These are phyloP conservation scores for Ascaphus truei DNA, from an alignment of 2,113 vertebrate genomes.

Conservation along the genomic window DNA sequence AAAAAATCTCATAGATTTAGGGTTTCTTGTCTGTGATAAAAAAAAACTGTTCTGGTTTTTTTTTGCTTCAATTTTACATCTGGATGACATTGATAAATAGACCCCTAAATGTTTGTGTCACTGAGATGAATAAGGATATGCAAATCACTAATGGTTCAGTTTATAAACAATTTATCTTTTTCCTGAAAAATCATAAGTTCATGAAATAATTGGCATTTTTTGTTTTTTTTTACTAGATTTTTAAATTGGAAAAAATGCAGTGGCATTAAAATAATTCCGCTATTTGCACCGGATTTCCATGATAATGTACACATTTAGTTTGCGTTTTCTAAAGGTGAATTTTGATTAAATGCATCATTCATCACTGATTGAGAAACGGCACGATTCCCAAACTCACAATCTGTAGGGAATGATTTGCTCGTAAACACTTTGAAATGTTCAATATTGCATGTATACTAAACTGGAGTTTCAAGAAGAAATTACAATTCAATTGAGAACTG, in stretches of 20 bases:
- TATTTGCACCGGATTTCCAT: background rate
- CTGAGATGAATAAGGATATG: background rate
- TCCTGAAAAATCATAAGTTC: background rate
- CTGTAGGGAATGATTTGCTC: background rate
- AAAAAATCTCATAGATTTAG: too few relatives aligned
- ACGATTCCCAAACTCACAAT: background rate
- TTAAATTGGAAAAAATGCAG: background rate
- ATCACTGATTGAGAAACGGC: background rate
- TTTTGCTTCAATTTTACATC: too few relatives aligned
- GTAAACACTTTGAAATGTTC: background rate
- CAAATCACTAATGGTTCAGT: background rate
- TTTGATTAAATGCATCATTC: background rate
- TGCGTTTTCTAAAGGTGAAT: background rate
- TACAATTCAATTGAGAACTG: background rate
- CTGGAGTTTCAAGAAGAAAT: constrained; percentile 5
- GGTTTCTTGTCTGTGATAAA: too few relatives aligned
- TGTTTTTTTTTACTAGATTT: too few relatives aligned
- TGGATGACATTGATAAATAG: too few relatives aligned
- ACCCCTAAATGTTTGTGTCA: too few relatives aligned
- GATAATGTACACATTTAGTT: background rate
- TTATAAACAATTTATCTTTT: background rate
- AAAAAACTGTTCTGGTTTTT: too few relatives aligned
- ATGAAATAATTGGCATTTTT: background rate
- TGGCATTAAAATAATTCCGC: background rate
- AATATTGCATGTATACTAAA: constrained; percentile 9